A percentile compares a stretch with the other conserved stretches of the same genome.
Conservation (phyloP, 2,113 vertebrate genomes). For the Etia nguti region DNA sequence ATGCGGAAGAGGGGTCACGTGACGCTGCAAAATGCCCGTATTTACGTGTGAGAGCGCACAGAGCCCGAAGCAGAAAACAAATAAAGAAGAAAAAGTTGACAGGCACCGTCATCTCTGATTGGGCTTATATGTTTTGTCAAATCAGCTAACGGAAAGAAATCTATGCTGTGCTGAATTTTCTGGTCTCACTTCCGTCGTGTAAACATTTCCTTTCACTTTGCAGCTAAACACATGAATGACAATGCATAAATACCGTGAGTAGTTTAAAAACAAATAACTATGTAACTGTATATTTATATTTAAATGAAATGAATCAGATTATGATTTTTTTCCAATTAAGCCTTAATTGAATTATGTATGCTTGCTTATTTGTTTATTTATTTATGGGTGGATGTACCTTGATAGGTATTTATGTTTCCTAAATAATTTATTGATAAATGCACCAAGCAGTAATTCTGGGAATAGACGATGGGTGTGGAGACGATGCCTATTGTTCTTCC, state of each 20-base stretch:
- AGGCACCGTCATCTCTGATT: neutral
- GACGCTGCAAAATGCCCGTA: neutral
- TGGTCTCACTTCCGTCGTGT: neutral
- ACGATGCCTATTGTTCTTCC: neutral
- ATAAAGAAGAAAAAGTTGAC: neutral
- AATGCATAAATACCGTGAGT: neutral
- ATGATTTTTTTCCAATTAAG: neutral
- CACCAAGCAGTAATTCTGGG: neutral
- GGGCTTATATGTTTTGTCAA: neutral
- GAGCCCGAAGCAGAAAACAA: neutral
- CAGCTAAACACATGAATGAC: fast-evolving
- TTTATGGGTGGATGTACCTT: neutral
- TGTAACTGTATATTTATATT: neutral
- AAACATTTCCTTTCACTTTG: neutral
- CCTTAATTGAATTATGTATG: neutral
- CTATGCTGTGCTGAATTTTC: neutral
- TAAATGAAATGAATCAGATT: neutral
- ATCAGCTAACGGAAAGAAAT: neutral
- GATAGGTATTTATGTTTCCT: neutral
- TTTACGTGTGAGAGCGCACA: neutral
- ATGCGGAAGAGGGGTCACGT: neutral
- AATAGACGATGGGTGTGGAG: neutral
- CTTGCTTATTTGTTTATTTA: neutral
- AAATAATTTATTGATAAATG: neutral
- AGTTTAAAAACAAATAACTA: neutral